Base-by-base conservation (phyloP, 2,113 vertebrate genomes). In the Rhinoderma darwinii region DNA sequence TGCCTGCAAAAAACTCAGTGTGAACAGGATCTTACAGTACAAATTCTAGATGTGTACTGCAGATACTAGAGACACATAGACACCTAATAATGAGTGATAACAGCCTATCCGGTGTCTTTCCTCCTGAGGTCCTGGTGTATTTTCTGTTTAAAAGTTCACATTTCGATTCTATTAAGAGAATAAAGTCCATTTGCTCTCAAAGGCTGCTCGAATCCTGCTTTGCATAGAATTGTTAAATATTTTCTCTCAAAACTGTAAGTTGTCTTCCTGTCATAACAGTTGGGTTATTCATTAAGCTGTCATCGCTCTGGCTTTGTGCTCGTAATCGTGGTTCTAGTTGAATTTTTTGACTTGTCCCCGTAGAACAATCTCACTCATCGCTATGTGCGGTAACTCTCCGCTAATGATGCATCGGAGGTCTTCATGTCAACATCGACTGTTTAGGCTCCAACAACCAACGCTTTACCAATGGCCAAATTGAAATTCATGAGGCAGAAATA, bases 231-330 rank as follows among this genome's bases (percentile, higher is more conserved):
- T 92, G 37, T 94, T 92, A 94, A 94, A 94, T 94, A 94, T 95
- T 96, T 94, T 93, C 94, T 94, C 91, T 95, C 90, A 92, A 92
- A 93, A 89, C 92, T 92, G 93, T 91, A 94, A 94, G 93, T 93
- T 94, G 93, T 94, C 93, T 92, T 93, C 92, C 94, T 94, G 93
- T 95, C 94, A 93, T 94, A 96, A 94, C 92, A 95, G 94, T 93
- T 93, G 92, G 94, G 94, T 91, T 94, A 95, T 96, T 95, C 94
- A 94, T 96, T 95, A 94, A 93, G 91, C 92, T 96, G 95, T 96
- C 95, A 94, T 92, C 95, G 89, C 94, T 92, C 93, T 86, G 88
- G 91, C 44, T 59, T 89, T 89, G 87, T 90, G 93, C 93, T 93
- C 92, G 91, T 91, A 92, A 83, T 88, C 91, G 90, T 90, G 93